Evolutionary conservation across 2,888 invertebrate species (phyloP).

Genomic region (Hydraecia micacea): DNA sequence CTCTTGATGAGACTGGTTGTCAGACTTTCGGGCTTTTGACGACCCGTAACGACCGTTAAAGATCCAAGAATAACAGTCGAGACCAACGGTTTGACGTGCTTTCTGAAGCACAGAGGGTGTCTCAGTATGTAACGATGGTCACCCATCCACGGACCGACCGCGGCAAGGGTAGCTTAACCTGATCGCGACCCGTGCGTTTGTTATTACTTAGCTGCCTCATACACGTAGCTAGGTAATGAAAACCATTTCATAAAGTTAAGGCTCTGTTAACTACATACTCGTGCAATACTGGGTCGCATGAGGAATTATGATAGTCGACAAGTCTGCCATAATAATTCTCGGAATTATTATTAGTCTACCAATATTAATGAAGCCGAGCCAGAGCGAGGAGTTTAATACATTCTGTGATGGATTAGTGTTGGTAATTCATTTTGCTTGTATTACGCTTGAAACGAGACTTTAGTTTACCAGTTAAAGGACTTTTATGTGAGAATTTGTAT

Average conservation of each 20-base stretch:
- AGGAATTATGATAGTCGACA: constrained; percentile 36
- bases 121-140: too few relatives aligned
- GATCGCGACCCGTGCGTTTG: too few relatives aligned
- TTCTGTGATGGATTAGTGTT: constrained; percentile 36
- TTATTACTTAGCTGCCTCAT: too few relatives aligned
- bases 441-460: neutral
- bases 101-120: too few relatives aligned
- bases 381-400: constrained; percentile 15
- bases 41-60: too few relatives aligned
- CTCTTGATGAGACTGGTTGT: too few relatives aligned
- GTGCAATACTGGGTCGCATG: neutral
- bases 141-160: too few relatives aligned
- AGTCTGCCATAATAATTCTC: constrained; percentile 29
- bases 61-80: too few relatives aligned
- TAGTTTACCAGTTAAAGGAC: neutral
- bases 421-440: constrained; percentile 14
- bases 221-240: neutral
- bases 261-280: constrained; percentile 23
- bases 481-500: too few relatives aligned
- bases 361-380: constrained; percentile 49
- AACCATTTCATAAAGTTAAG: neutral
- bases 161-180: too few relatives aligned
- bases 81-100: too few relatives aligned
- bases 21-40: too few relatives aligned
- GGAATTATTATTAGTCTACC: constrained; percentile 30